phyloP scores from a whole-genome alignment of 1,140 invertebrate species.

The Scaptomyza pallida region DNA sequence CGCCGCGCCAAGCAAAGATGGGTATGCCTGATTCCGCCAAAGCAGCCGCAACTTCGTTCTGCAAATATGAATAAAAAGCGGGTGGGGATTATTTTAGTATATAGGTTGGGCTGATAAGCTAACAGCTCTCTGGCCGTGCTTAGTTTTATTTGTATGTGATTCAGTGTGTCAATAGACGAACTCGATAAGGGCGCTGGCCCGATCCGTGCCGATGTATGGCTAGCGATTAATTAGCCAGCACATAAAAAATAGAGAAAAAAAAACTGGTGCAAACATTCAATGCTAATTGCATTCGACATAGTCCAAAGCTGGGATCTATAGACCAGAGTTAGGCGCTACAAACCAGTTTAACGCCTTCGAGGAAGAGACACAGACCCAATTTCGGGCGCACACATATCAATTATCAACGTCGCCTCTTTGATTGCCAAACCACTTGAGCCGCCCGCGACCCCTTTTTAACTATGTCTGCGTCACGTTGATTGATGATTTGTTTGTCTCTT shows the following conservation, averaged over 20 bases:
- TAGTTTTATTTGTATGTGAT: conserved; percentile 14
- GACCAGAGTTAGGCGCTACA: background rate
- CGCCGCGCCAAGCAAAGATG: conserved; percentile 97
- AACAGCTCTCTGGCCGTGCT: conserved; percentile 25
- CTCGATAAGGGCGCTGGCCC: conserved; percentile 33
- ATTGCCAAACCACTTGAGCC: conserved; percentile 79
- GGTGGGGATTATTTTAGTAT: background rate
- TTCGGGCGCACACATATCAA: conserved; percentile 64
- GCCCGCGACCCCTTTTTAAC: conserved; percentile 52
- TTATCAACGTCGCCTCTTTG: conserved; percentile 67
- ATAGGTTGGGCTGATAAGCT: conserved; percentile 38
- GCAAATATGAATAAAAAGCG: conserved; percentile 18
- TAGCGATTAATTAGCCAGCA: conserved; percentile 37
- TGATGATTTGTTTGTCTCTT: conserved; percentile 75
- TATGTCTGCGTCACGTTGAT: conserved; percentile 59
- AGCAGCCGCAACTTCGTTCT: conserved; percentile 99
- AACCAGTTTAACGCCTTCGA: background rate
- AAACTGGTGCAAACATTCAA: conserved; percentile 6
- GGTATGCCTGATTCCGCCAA: conserved; percentile 95
- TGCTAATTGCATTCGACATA: conserved; percentile 40
- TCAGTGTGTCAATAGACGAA: conserved; percentile 43
- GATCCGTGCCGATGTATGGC: conserved; percentile 24
- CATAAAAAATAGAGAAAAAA: conserved; percentile 42
- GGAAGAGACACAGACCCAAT: conserved; percentile 39
- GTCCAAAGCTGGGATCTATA: background rate